A percentile compares a stretch with the other conserved stretches of the same genome.
These are phyloP conservation scores for Ichneumoninae sp. DNA, from an alignment of 2,888 invertebrate species.

Conservation along the genomic window DNA sequence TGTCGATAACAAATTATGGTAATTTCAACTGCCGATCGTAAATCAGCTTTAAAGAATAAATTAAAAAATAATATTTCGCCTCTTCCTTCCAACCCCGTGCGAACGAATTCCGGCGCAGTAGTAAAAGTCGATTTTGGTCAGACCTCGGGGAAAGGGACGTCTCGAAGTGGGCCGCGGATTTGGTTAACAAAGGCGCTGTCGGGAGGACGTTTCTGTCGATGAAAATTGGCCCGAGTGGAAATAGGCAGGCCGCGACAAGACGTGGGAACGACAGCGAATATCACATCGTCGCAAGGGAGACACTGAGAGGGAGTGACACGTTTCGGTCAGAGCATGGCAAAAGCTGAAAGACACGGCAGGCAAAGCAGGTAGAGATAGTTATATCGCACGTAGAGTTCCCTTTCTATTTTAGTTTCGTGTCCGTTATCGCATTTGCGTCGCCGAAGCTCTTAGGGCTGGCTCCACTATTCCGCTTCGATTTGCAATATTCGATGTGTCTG, in stretches of 20 bases:
- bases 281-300: not conserved
- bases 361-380: not conserved
- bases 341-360: constrained; percentile 31
- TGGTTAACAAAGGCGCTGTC: constrained; percentile 6
- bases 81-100: not conserved
- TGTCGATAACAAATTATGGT: not conserved
- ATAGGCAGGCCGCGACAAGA: not conserved
- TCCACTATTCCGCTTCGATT: constrained; percentile 58
- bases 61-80: too few relatives aligned
- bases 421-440: constrained; percentile 63
- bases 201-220: not conserved
- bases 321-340: constrained; percentile 37
- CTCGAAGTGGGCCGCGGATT: constrained; percentile 19
- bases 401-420: constrained; percentile 55
- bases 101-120: constrained; percentile 23
- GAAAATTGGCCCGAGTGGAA: constrained; percentile 15
- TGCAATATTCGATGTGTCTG: constrained; percentile 49
- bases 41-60: not conserved
- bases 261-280: constrained; percentile 2
- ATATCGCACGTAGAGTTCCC: constrained; percentile 29
- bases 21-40: not conserved
- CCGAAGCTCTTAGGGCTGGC: constrained; percentile 32
- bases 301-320: constrained; percentile 39
- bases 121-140: constrained; percentile 45
- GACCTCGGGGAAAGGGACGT: constrained; percentile 1